These are phyloP conservation scores for Griposia aprilina DNA, from an alignment of 2,888 invertebrate species.

Conservation along the genomic window DNA sequence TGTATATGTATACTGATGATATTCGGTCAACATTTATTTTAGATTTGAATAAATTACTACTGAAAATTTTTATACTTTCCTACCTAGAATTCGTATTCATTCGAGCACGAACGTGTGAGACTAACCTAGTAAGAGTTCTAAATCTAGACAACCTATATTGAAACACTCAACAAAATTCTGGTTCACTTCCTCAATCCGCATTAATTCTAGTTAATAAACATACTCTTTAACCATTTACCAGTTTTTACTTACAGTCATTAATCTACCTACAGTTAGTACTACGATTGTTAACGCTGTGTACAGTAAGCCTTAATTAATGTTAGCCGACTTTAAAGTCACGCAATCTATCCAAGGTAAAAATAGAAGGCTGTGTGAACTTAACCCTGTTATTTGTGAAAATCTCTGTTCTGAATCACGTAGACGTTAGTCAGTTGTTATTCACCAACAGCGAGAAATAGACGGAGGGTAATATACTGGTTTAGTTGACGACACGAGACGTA, in stretches of 20 bases:
- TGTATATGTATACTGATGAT: not conserved
- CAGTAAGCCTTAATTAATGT: constrained; percentile 79
- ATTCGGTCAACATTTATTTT: constrained; percentile 19
- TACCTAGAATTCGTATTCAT: constrained; percentile 25
- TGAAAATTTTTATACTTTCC: constrained; percentile 11
- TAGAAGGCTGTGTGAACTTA: constrained; percentile 80
- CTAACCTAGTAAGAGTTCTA: constrained; percentile 55
- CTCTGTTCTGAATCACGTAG: constrained; percentile 64
- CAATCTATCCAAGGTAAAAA: constrained; percentile 79
- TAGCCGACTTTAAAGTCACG: constrained; percentile 77
- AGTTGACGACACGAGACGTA: constrained; percentile 40
- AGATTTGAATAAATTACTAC: constrained; percentile 13
- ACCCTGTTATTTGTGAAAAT: constrained; percentile 71
- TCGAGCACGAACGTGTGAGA: constrained; percentile 22
- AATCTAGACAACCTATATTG: constrained; percentile 49
- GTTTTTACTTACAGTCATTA: constrained; percentile 45
- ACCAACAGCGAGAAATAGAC: constrained; percentile 60
- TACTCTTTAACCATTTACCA: constrained; percentile 19
- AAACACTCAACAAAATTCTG: constrained; percentile 39
- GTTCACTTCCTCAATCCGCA: constrained; percentile 41
- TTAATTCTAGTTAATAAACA: constrained; percentile 23
- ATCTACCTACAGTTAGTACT: constrained; percentile 53
- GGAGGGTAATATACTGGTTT: constrained; percentile 30
- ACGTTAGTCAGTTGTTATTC: constrained; percentile 64
- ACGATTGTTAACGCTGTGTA: constrained; percentile 70